Percentiles rank a stretch among this genome's conserved stretches.
Evolutionary conservation across 2,888 invertebrate species (phyloP).

Genomic region (Monopis laevigella): DNA sequence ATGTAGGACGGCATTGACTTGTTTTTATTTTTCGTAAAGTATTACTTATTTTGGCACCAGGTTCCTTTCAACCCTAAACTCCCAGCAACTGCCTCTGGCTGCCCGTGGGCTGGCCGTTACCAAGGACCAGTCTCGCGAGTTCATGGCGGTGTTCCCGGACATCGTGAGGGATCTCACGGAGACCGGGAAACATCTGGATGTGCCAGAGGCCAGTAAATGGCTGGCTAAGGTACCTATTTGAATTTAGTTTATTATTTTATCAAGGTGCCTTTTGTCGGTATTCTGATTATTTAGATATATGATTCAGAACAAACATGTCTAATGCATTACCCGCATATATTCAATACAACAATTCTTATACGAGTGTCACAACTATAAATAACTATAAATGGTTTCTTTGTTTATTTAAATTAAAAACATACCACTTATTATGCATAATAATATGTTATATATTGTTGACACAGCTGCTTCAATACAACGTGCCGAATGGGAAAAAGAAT

Average conservation of each 20-base stretch:
- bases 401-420: too few species aligned
- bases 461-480: slow-evolving; percentile 89
- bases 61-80: slow-evolving; percentile 70
- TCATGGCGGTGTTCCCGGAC: slow-evolving; percentile 90
- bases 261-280: too few species aligned
- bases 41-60: slow-evolving; percentile 29
- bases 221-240: slow-evolving; percentile 73
- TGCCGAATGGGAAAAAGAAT: slow-evolving; percentile 89
- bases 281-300: too few species aligned
- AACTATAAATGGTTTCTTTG: too few species aligned
- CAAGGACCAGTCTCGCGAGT: slow-evolving; percentile 86
- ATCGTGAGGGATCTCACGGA: slow-evolving; percentile 85
- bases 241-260: slow-evolving; percentile 2
- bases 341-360: too few species aligned
- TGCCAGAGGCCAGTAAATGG: slow-evolving; percentile 83
- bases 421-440: slow-evolving; percentile 7
- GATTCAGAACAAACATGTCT: too few species aligned
- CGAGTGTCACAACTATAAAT: too few species aligned
- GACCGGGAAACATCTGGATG: slow-evolving; percentile 76
- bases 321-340: too few species aligned
- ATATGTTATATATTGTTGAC: too few species aligned
- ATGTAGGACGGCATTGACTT: not conserved
- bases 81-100: slow-evolving; percentile 68
- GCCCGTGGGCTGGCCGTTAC: slow-evolving; percentile 71
- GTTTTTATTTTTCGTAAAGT: not conserved